Percentiles rank a stretch among this genome's conserved stretches.
Conservation (phyloP, 1,140 invertebrate genomes). For the Leucophenga varia region DNA sequence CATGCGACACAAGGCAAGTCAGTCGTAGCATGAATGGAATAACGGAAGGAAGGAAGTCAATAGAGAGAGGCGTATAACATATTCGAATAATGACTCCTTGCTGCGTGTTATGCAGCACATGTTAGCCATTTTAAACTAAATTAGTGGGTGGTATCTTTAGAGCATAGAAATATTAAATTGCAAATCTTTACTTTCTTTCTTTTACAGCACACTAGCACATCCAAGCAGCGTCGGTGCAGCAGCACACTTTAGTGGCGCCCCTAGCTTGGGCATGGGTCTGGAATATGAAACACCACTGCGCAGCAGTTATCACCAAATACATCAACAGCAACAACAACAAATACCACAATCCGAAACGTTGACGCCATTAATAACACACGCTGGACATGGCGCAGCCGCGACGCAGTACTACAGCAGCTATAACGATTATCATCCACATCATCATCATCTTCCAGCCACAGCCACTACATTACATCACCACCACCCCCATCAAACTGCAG, state of each 20-base stretch:
- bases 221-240: conserved; percentile 25
- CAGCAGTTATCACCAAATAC: no score
- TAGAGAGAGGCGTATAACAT: no score
- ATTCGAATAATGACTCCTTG: conserved; percentile 6
- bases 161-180: no score
- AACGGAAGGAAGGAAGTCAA: conserved; percentile 29
- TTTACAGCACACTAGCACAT: no score
- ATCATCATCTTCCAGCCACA: conserved; percentile 13
- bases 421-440: conserved; percentile 36
- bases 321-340: no score
- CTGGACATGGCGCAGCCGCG: no score
- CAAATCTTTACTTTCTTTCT: conserved; percentile 1
- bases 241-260: conserved; percentile 32
- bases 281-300: no score
- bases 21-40: no score
- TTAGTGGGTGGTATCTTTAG: no score
- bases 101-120: conserved; percentile 42
- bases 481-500: neutral
- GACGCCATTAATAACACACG: conserved; percentile 1
- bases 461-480: neutral
- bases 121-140: conserved; percentile 10
- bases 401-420: no score
- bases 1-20: conserved; percentile 34
- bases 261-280: no score
- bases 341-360: no score